Evolutionary conservation across 2,888 invertebrate species (phyloP).

Genomic region (Parnassius apollo): DNA sequence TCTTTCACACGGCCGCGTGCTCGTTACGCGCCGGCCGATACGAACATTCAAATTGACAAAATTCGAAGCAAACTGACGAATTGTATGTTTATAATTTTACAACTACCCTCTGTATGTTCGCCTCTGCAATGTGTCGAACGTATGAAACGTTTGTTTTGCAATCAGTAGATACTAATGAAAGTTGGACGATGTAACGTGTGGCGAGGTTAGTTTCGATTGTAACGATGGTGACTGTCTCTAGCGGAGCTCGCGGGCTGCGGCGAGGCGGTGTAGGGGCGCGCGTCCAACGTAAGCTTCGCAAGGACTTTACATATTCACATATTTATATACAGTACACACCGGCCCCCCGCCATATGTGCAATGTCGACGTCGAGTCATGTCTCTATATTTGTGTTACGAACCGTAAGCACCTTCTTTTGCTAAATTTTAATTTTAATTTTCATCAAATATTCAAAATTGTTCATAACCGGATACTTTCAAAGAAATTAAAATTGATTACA

Average conservation of each 20-base stretch:
- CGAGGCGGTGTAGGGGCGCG: not conserved
- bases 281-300: slow-evolving; percentile 1
- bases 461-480: too few relatives aligned
- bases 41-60: not conserved
- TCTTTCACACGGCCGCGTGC: not conserved
- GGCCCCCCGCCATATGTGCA: not conserved
- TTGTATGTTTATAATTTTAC: not conserved
- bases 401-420: too few relatives aligned
- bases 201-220: slow-evolving; percentile 1
- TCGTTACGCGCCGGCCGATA: not conserved
- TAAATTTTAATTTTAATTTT: too few relatives aligned
- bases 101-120: not conserved
- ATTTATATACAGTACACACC: not conserved
- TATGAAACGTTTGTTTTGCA: not conserved
- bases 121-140: not conserved
- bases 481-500: too few relatives aligned
- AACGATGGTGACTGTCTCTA: not conserved
- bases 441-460: too few relatives aligned
- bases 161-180: not conserved
- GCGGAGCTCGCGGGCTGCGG: not conserved
- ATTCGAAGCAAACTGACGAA: not conserved
- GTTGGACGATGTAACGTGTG: not conserved
- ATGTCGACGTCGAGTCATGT: not conserved
- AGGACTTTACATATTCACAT: not conserved
- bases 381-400: not conserved